Base-by-base conservation (phyloP, 1,140 invertebrate genomes). In the Trachymyrmex septentrionalis region DNA sequence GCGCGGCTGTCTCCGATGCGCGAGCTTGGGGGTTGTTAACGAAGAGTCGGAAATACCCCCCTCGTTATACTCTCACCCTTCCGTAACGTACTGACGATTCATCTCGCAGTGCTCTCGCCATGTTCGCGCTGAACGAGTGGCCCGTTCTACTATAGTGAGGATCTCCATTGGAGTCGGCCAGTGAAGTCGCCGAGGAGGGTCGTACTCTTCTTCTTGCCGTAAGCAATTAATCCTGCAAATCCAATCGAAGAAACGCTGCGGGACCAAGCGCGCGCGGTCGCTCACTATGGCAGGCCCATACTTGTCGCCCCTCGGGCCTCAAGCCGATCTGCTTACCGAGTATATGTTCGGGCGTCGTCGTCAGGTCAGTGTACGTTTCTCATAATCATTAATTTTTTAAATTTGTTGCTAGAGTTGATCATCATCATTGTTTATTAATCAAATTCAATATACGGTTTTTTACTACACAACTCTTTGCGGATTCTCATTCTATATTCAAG, bases 261-360 rank as follows among this genome's bases (percentile, higher is more conserved):
- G 48, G 78, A 71, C 21, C 50, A 50, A 78, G 19, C 57, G 38
- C 75, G 38, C 59, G 48, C 38, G 81, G 71, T 48, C 50, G 38
- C 66, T 69, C 27, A 55, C 67, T 24, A 98, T 98, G 98, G 97
- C 97, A 75, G 97, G 98, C 61, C 97, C 97, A 30, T 98, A 98
- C 92, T 94, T 98, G 77, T 98, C 98, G 57, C 97, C 97, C 0
- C 94, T 98, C 27, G 95, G 95, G 50, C 95, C 95, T 10, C 97
- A 98, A 44, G 97, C 97, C 10, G 98, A 98, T 94, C 95, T 98
- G 16, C 96, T 98, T 44, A 98, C 98, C 34, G 98, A 99, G 93
- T 99, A 99, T 90, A 98, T 99, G 98, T 98, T 98, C 92, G 98
- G 98, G 19, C 96, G 98, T 87, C 96, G 98, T 87, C 96, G 98